Conservation (phyloP, 2,113 vertebrate genomes). For the Protobothrops mucrosquamatus region DNA sequence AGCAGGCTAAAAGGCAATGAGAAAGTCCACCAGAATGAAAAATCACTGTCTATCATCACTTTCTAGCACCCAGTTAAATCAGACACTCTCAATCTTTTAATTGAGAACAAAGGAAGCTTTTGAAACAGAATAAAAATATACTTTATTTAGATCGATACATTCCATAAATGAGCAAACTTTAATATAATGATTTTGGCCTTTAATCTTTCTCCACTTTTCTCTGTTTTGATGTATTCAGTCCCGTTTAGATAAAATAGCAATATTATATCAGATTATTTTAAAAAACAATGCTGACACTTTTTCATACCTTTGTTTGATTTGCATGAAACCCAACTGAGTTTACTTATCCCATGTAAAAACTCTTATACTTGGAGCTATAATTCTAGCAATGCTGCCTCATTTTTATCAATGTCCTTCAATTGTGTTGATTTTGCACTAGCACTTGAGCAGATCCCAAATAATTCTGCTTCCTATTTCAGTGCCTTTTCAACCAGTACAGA, state of each 20-base stretch:
- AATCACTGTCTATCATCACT: slow-evolving; percentile 28
- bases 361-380: not conserved
- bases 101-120: not conserved
- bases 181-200: not conserved
- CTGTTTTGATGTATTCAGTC: not conserved
- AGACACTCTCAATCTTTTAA: slow-evolving; percentile 17
- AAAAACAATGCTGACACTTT: not conserved
- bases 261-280: not conserved
- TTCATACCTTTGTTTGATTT: not conserved
- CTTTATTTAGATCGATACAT: not conserved
- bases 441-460: not conserved
- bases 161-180: not conserved
- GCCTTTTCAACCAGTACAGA: slow-evolving; percentile 9
- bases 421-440: slow-evolving; percentile 9
- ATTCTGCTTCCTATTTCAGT: not conserved
- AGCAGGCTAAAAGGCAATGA: slow-evolving; percentile 30
- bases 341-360: not conserved
- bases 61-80: slow-evolving; percentile 11
- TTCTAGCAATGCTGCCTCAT: not conserved
- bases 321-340: not conserved
- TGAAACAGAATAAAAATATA: not conserved
- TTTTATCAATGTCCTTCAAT: not conserved
- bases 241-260: slow-evolving; percentile 2
- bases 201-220: not conserved
- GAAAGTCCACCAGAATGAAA: slow-evolving; percentile 14